phyloP scores from a whole-genome alignment of 2,113 vertebrate species.

The Acanthochromis polyacanthus region DNA sequence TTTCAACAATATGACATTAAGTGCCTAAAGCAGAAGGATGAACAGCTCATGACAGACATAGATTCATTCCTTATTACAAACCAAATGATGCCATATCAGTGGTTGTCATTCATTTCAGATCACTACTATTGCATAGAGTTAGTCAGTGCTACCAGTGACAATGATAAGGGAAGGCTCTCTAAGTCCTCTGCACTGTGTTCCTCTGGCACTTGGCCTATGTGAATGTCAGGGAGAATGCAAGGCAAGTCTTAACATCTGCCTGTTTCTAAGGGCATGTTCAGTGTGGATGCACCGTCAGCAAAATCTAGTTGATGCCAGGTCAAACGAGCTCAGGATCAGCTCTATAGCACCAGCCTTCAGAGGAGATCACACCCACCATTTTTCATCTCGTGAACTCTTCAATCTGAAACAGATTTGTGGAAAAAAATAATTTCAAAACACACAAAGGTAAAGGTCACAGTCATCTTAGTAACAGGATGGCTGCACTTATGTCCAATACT shows the following conservation, averaged over 20 bases:
- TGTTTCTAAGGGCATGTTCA: slow-evolving; percentile 25
- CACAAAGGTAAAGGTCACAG: neutral
- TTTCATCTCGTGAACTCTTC: neutral
- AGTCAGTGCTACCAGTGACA: neutral
- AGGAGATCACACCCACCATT: neutral
- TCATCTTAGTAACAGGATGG: neutral
- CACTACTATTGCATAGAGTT: neutral
- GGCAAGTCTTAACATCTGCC: slow-evolving; percentile 64
- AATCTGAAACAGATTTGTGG: neutral
- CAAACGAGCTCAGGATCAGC: slow-evolving; percentile 19
- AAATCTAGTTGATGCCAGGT: neutral
- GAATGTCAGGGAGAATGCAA: slow-evolving; percentile 52
- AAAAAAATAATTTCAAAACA: neutral
- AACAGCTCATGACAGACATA: too few species aligned
- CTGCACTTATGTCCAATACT: neutral
- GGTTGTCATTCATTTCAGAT: neutral
- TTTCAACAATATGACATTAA: too few species aligned
- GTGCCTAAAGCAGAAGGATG: too few species aligned
- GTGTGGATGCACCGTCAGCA: slow-evolving; percentile 39
- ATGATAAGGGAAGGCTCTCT: neutral
- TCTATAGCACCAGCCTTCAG: neutral
- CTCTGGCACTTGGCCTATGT: slow-evolving; percentile 23
- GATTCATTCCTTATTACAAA: too few species aligned
- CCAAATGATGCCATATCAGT: neutral
- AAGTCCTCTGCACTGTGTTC: neutral